Percentiles rank a stretch among this genome's conserved stretches.
phyloP scores from a whole-genome alignment of 2,888 invertebrate species.

The Frankliniella intonsa region DNA sequence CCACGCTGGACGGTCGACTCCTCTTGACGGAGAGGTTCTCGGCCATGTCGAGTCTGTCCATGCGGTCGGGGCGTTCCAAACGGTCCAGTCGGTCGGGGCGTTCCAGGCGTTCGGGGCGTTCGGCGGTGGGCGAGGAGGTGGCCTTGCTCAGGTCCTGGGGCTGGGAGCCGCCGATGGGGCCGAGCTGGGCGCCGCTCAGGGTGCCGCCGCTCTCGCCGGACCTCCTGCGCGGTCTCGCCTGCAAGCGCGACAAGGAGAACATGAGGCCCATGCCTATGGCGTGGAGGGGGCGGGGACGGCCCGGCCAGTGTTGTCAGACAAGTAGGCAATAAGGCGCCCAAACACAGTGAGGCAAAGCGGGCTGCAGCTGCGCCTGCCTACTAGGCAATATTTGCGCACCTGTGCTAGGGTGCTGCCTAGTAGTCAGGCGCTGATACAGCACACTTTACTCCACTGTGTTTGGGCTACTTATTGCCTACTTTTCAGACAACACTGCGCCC shows the following conservation, averaged over 20 bases:
- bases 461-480: too few relatives aligned
- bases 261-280: neutral
- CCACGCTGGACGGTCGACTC: conserved; percentile 41
- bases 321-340: too few relatives aligned
- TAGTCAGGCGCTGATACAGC: too few relatives aligned
- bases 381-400: too few relatives aligned
- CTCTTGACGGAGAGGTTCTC: conserved; percentile 62
- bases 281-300: neutral
- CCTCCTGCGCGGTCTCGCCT: conserved; percentile 76
- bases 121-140: conserved; percentile 43
- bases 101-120: conserved; percentile 41
- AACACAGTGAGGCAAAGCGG: too few relatives aligned
- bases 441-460: too few relatives aligned
- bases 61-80: conserved; percentile 41
- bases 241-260: conserved; percentile 30
- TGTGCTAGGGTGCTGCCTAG: too few relatives aligned
- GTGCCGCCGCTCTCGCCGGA: conserved; percentile 63
- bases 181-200: neutral
- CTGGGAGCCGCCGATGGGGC: neutral
- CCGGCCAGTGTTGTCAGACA: too few relatives aligned
- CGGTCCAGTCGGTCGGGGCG: conserved; percentile 1
- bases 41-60: conserved; percentile 45
- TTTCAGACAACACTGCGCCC: too few relatives aligned
- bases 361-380: too few relatives aligned
- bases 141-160: conserved; percentile 58